These are phyloP conservation scores for Pterois miles DNA, from an alignment of 2,797 vertebrate species.

Conservation along the genomic window DNA sequence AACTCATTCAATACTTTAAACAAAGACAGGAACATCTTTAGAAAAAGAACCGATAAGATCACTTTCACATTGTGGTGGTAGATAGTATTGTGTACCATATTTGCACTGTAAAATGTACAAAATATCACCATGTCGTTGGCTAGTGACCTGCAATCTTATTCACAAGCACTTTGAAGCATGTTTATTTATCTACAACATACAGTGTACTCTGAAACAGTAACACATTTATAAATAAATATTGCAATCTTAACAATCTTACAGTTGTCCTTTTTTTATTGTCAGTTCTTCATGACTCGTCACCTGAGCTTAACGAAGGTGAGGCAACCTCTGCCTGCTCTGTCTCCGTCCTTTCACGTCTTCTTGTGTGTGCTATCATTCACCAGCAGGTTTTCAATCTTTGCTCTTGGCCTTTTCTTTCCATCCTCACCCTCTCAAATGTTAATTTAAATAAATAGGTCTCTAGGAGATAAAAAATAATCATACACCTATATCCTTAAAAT, in stretches of 20 bases:
- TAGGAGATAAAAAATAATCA: constrained; percentile 52
- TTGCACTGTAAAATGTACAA: constrained; percentile 78
- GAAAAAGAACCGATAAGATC: constrained; percentile 67
- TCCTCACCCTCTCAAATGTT: constrained; percentile 74
- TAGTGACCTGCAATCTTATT: constrained; percentile 76
- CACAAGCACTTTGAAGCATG: constrained; percentile 84
- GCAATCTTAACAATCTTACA: constrained; percentile 80
- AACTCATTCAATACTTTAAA: constrained; percentile 67
- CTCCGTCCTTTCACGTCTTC: constrained; percentile 24
- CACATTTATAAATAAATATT: constrained; percentile 85
- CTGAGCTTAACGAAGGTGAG: constrained; percentile 84
- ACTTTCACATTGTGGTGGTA: constrained; percentile 74
- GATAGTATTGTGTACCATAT: constrained; percentile 68
- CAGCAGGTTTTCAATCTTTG: constrained; percentile 22
- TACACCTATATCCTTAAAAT: constrained; percentile 59
- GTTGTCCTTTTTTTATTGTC: constrained; percentile 65
- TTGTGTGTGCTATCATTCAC: constrained; percentile 68
- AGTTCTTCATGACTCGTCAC: constrained; percentile 79
- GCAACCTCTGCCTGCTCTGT: constrained; percentile 47
- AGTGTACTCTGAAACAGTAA: constrained; percentile 78
- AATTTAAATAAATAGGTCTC: constrained; percentile 79
- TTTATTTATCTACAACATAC: constrained; percentile 89
- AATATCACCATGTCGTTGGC: constrained; percentile 74
- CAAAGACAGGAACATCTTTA: constrained; percentile 67
- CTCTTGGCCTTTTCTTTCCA: constrained; percentile 22